Conservation (phyloP, 2,888 invertebrate genomes). For the Chalcis sispes region DNA sequence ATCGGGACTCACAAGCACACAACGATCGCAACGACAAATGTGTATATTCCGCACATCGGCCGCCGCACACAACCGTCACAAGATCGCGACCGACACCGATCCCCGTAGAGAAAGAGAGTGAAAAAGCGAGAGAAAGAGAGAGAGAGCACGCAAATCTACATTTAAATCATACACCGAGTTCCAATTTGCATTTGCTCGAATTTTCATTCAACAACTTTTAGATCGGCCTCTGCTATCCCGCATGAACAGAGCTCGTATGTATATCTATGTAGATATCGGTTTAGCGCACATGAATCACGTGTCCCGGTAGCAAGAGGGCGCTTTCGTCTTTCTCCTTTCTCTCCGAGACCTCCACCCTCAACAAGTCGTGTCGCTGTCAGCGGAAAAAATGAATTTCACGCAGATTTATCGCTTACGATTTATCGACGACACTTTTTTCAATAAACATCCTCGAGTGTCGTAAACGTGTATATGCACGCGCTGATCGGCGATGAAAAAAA, state of each 20-base stretch:
- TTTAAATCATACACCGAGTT: constrained; percentile 42
- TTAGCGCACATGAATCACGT: too few species aligned
- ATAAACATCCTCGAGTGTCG: constrained; percentile 55
- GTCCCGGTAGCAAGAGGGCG: constrained; percentile 15
- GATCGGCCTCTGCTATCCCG: constrained; percentile 16
- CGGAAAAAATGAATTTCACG: constrained; percentile 59
- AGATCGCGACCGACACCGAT: too few species aligned
- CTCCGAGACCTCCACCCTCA: neutral
- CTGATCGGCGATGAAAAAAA: neutral
- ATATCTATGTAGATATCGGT: too few species aligned
- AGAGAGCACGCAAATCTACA: constrained; percentile 36
- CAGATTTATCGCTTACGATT: constrained; percentile 64
- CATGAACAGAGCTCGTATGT: constrained; percentile 17
- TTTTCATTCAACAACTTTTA: constrained; percentile 36
- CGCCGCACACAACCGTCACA: too few species aligned
- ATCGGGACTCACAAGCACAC: constrained; percentile 9
- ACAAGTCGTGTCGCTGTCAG: constrained; percentile 36
- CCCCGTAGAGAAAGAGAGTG: too few species aligned
- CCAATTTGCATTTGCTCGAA: constrained; percentile 41
- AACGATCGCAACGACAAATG: constrained; percentile 14
- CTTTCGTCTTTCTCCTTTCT: neutral
- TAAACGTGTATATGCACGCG: constrained; percentile 6
- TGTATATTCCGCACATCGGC: too few species aligned
- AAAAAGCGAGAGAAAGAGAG: too few species aligned
- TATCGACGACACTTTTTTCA: constrained; percentile 63